These are phyloP conservation scores for Priocnemis perturbator DNA, from an alignment of 2,888 invertebrate genomes.

Conservation along the genomic window DNA sequence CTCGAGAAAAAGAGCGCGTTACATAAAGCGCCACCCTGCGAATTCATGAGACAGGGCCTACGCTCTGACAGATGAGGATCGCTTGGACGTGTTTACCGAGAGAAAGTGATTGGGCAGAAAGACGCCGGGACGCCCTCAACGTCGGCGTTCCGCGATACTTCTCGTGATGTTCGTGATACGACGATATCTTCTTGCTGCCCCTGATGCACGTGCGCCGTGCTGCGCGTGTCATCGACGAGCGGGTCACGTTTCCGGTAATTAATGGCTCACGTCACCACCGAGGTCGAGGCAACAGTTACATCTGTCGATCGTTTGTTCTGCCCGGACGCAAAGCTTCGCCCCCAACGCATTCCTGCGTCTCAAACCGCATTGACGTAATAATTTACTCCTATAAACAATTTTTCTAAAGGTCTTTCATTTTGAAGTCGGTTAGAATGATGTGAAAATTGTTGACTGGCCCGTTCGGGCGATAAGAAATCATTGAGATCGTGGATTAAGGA, in stretches of 20 bases:
- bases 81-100: not conserved
- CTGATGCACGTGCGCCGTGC: slow-evolving; percentile 44
- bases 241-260: slow-evolving; percentile 71
- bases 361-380: slow-evolving; percentile 13
- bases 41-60: no score
- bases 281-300: slow-evolving; percentile 61
- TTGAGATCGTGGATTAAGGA: no score
- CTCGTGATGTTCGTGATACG: slow-evolving; percentile 67
- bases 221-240: slow-evolving; percentile 49
- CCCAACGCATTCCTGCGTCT: not conserved
- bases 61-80: slow-evolving; percentile 12
- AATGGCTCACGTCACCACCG: slow-evolving; percentile 68
- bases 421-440: no score
- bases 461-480: no score
- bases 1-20: no score
- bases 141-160: slow-evolving; percentile 33
- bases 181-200: slow-evolving; percentile 52
- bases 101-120: slow-evolving; percentile 52
- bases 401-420: no score
- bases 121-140: slow-evolving; percentile 23
- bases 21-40: no score
- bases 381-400: no score
- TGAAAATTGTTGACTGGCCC: no score
- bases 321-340: slow-evolving; percentile 26
- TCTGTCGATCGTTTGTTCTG: slow-evolving; percentile 64